Conservation (phyloP, 2,113 vertebrate species). For the Sinocyclocheilus anophthalmus region DNA sequence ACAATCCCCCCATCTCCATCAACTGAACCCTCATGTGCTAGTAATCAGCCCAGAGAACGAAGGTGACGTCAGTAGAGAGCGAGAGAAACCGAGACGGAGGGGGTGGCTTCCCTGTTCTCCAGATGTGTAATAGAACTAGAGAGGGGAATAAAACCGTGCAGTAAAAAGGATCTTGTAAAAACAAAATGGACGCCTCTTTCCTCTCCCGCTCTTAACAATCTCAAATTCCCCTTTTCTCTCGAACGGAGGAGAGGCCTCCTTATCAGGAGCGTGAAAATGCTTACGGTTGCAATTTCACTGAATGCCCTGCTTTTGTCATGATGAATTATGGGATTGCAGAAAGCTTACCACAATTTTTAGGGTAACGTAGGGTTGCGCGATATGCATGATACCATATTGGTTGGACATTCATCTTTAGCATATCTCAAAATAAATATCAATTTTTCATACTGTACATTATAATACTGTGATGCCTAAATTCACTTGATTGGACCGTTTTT, state of each 20-base stretch:
- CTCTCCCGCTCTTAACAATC: constrained; percentile 1
- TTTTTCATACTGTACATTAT: background rate
- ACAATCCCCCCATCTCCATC: background rate
- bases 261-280: constrained; percentile 17
- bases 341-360: constrained; percentile 21
- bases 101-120: constrained; percentile 71
- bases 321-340: constrained; percentile 15
- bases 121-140: constrained; percentile 76
- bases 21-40: constrained; percentile 63
- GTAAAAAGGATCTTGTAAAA: constrained; percentile 38
- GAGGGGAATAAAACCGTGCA: constrained; percentile 55
- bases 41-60: constrained; percentile 67
- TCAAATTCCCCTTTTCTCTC: background rate
- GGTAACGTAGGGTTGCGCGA: background rate
- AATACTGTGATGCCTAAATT: background rate
- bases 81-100: constrained; percentile 58
- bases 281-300: constrained; percentile 17
- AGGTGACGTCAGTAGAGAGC: constrained; percentile 68
- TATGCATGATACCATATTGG: background rate
- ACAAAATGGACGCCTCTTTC: constrained; percentile 39
- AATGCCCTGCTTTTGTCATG: constrained; percentile 29
- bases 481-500: background rate
- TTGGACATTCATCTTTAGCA: too few species aligned
- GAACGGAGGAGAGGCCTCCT: background rate
- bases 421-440: too few species aligned